Conservation (phyloP, 2,888 invertebrate species). For the Macrophya alboannulata region DNA sequence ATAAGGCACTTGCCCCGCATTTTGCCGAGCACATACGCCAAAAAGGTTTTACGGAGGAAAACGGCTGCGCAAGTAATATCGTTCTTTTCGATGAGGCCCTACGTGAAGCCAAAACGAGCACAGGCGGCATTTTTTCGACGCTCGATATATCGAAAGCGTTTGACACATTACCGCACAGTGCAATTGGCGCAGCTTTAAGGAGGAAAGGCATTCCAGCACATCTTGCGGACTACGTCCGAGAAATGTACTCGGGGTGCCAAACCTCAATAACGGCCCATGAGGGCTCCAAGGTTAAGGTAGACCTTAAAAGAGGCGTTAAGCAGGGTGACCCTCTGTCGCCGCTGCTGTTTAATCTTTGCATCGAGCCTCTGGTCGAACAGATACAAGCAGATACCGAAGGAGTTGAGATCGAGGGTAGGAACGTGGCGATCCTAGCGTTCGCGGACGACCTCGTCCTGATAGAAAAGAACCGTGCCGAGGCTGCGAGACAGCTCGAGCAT, state of each 20-base stretch:
- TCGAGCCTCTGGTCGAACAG: conserved; percentile 44
- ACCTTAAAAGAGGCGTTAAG: conserved; percentile 54
- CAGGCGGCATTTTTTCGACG: conserved; percentile 29
- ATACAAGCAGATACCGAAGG: conserved; percentile 34
- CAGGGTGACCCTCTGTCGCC: conserved; percentile 63
- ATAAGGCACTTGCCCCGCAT: background rate
- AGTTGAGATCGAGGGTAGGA: conserved; percentile 20
- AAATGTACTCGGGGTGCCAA: background rate
- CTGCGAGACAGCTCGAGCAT: conserved; percentile 19
- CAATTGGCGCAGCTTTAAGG: conserved; percentile 53
- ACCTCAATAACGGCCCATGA: background rate
- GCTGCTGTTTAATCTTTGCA: conserved; percentile 59
- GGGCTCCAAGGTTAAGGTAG: background rate
- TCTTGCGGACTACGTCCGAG: conserved; percentile 43
- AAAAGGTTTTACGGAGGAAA: conserved; percentile 53
- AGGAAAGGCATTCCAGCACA: conserved; percentile 52
- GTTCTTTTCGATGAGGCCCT: conserved; percentile 38
- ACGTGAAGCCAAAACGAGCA: background rate
- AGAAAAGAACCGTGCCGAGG: background rate
- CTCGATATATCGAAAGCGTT: conserved; percentile 65
- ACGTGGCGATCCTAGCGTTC: background rate
- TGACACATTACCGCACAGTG: conserved; percentile 61
- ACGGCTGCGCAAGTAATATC: conserved; percentile 55
- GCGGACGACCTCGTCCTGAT: conserved; percentile 67
- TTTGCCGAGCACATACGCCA: background rate